Percentiles rank a stretch among this genome's conserved stretches.
phyloP scores from a whole-genome alignment of 2,113 vertebrate species.

The Corydoras maculifer region DNA sequence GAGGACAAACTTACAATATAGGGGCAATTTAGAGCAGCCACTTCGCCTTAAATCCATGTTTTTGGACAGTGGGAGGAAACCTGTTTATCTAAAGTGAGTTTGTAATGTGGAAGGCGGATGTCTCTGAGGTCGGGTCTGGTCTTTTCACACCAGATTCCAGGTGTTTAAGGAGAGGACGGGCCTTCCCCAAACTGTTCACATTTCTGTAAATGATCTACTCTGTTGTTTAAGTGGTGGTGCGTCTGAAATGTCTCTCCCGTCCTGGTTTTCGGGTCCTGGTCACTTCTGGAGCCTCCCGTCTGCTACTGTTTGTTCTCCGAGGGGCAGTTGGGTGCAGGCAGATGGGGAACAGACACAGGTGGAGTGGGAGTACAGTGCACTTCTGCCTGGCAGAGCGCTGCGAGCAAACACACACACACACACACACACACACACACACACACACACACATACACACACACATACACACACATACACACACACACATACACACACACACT shows the following conservation, averaged over 20 bases:
- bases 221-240: constrained; percentile 24
- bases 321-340: constrained; percentile 89
- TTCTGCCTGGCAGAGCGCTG: constrained; percentile 91
- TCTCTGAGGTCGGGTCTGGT: too few relatives aligned
- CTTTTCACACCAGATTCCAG: too few relatives aligned
- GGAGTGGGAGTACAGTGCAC: constrained; percentile 73
- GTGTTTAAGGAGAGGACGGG: too few relatives aligned
- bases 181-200: too few relatives aligned
- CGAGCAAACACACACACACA: constrained; percentile 63
- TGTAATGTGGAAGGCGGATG: too few relatives aligned
- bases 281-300: constrained; percentile 79
- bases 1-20: too few relatives aligned
- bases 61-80: too few relatives aligned
- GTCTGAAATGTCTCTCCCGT: constrained; percentile 23
- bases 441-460: constrained; percentile 37
- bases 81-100: too few relatives aligned
- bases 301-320: constrained; percentile 79
- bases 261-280: constrained; percentile 46
- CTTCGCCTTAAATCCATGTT: too few relatives aligned
- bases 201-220: background rate
- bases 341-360: constrained; percentile 88
- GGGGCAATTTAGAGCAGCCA: too few relatives aligned
- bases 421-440: constrained; percentile 43
- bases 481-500: constrained; percentile 53
- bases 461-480: constrained; percentile 50